These are phyloP conservation scores for Paguma larvata DNA, from an alignment of 2,797 vertebrate genomes.

Conservation along the genomic window DNA sequence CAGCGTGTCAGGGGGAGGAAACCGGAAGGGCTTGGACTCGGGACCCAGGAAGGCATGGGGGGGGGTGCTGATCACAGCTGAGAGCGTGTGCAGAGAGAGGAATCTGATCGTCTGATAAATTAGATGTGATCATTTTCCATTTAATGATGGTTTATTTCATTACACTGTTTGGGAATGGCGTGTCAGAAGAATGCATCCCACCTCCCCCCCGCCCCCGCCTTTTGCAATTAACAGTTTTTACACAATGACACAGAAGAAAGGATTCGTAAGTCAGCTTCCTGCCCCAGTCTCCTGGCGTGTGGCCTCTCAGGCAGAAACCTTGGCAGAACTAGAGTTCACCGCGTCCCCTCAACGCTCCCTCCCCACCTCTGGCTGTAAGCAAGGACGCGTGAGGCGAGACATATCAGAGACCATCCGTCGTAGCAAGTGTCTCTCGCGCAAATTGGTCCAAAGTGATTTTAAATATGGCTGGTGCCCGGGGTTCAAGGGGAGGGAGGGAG, in stretches of 20 bases:
- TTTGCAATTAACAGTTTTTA: not conserved
- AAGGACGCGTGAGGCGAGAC: not conserved
- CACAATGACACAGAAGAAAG: not conserved
- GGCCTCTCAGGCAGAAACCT: not conserved
- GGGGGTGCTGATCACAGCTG: not conserved
- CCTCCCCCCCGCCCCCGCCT: not conserved
- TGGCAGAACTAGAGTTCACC: not conserved
- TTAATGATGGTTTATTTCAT: not conserved
- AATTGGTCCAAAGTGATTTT: not conserved
- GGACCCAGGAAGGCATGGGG: not conserved
- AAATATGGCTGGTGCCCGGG: not conserved
- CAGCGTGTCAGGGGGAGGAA: too few species aligned
- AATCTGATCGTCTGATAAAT: not conserved
- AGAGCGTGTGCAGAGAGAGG: not conserved
- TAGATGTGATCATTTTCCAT: not conserved
- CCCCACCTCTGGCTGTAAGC: not conserved
- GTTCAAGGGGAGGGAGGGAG: not conserved
- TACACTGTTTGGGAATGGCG: not conserved
- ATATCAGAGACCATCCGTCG: not conserved
- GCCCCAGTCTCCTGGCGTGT: not conserved
- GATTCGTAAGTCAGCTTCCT: not conserved
- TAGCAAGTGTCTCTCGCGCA: not conserved
- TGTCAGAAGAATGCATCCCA: not conserved
- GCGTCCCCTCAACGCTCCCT: fast-evolving
- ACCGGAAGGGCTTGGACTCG: not conserved